A percentile compares a stretch with the other conserved stretches of the same genome.
Evolutionary conservation across 2,797 vertebrate genomes (phyloP).

Genomic region (Tenualosa thibaudeaui): DNA sequence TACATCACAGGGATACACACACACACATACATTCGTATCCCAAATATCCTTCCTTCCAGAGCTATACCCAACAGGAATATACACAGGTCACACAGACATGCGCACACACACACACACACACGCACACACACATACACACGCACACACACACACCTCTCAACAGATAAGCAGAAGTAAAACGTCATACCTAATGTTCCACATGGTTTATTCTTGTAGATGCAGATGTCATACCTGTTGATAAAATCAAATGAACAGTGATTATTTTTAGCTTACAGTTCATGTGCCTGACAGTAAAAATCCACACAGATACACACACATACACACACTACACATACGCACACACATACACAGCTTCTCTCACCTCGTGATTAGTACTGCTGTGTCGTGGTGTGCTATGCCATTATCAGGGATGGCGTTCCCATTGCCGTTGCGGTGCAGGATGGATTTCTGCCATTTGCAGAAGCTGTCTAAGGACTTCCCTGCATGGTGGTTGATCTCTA

Average conservation of each 20-base stretch:
- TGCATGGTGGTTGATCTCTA: constrained; percentile 96
- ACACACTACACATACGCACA: too few relatives aligned
- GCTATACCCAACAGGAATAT: constrained; percentile 81
- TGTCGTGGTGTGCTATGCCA: constrained; percentile 95
- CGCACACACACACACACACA: constrained; percentile 16
- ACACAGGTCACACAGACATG: constrained; percentile 33
- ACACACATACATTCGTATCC: constrained; percentile 41
- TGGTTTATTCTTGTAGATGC: constrained; percentile 99
- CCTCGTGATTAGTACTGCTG: constrained; percentile 96
- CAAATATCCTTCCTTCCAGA: constrained; percentile 95
- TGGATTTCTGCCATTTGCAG: constrained; percentile 99
- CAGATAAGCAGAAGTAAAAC: neutral
- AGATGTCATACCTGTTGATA: constrained; percentile 90
- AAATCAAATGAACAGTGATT: neutral
- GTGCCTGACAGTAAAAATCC: neutral
- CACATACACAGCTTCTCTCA: constrained; percentile 54
- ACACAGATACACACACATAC: neutral
- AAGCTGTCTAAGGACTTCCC: constrained; percentile 98
- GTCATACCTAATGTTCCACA: constrained; percentile 93
- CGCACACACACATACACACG: constrained; percentile 36
- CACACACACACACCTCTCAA: neutral
- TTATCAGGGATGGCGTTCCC: constrained; percentile 95
- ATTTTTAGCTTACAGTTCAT: neutral
- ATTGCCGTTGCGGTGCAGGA: constrained; percentile 88
- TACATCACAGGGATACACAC: constrained; percentile 43